phyloP scores from a whole-genome alignment of 2,797 vertebrate species.

The Eupleurogrammus muticus region DNA sequence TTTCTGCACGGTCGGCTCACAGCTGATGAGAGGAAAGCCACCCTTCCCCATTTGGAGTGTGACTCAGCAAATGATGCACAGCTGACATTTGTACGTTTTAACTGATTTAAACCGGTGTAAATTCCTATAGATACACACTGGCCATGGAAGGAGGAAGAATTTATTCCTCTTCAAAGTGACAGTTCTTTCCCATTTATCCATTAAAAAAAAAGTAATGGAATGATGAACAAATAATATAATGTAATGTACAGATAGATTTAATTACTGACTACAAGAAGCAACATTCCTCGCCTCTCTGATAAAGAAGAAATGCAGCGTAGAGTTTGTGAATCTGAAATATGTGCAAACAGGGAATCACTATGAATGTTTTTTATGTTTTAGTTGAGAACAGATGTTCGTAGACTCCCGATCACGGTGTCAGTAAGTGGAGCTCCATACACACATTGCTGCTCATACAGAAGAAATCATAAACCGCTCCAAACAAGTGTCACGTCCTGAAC shows the following conservation, averaged over 20 bases:
- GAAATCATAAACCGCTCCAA: conserved; percentile 17
- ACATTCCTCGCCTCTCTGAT: not conserved
- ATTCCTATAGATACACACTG: not conserved
- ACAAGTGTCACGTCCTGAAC: not conserved
- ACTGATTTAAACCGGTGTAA: not conserved
- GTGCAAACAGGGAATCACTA: not conserved
- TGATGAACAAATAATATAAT: not conserved
- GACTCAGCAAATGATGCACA: not conserved
- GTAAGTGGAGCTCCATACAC: conserved; percentile 8
- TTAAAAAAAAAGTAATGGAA: not conserved
- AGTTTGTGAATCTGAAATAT: not conserved
- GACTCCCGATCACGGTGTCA: conserved; percentile 1
- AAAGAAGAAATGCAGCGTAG: not conserved
- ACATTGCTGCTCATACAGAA: conserved; percentile 9
- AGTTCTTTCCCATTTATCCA: not conserved
- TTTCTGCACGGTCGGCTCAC: no score
- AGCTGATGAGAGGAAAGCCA: not conserved
- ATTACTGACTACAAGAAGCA: not conserved
- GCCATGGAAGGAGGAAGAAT: not conserved
- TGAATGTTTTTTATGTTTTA: not conserved
- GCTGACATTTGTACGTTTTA: not conserved
- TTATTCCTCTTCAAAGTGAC: not conserved
- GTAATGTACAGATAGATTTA: not conserved
- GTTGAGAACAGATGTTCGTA: not conserved
- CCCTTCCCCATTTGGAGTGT: not conserved